Percentiles rank a stretch among this genome's conserved stretches.
Evolutionary conservation across 2,888 invertebrate species (phyloP).

Genomic region (Physocephala rufipes): DNA sequence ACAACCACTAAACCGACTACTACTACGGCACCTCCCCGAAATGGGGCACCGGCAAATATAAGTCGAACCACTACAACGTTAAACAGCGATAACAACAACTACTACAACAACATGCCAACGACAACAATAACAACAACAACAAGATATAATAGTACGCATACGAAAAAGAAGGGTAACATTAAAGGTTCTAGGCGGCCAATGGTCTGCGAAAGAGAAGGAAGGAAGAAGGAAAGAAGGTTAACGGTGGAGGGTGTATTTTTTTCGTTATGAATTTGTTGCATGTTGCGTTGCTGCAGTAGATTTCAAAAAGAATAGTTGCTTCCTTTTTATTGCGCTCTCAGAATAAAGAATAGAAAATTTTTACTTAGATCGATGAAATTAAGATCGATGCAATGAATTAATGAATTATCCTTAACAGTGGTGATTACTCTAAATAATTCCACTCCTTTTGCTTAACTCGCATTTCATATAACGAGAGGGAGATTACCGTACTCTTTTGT

Average conservation of each 20-base stretch:
- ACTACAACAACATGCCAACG: slow-evolving; percentile 6
- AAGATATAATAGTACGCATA: slow-evolving; percentile 37
- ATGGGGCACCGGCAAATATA: slow-evolving; percentile 41
- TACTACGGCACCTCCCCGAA: slow-evolving; percentile 17
- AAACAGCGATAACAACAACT: slow-evolving; percentile 19
- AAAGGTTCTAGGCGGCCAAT: slow-evolving; percentile 8
- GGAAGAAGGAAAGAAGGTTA: background rate
- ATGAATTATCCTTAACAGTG: no score
- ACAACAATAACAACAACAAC: slow-evolving; percentile 29
- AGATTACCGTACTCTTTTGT: no score
- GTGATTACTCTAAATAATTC: no score
- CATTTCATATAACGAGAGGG: no score
- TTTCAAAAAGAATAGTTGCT: background rate
- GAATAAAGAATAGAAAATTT: background rate
- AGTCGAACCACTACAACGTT: slow-evolving; percentile 40
- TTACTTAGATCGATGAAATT: background rate
- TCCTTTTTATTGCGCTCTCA: background rate
- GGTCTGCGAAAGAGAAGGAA: background rate
- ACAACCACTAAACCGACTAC: slow-evolving; percentile 10
- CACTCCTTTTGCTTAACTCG: no score
- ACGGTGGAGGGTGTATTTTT: background rate
- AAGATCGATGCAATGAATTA: no score
- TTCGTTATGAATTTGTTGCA: slow-evolving; percentile 11
- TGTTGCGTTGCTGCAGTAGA: slow-evolving; percentile 13
- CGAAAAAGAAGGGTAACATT: background rate